Evolutionary conservation across 2,113 vertebrate species (phyloP).

Genomic region (Phrynocephalus versicolor): DNA sequence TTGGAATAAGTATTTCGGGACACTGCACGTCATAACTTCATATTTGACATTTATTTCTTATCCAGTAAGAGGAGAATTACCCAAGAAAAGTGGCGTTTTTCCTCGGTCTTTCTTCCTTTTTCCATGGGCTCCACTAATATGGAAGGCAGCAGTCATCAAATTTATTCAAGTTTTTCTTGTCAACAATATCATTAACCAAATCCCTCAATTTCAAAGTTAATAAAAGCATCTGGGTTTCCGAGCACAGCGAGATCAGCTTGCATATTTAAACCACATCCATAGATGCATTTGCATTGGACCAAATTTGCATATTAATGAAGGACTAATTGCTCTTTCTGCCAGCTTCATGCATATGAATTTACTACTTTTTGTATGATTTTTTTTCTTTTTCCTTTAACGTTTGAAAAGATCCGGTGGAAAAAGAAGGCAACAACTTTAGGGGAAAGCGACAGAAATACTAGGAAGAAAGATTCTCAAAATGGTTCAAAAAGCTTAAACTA

Average conservation of each 20-base stretch:
- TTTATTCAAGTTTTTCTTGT: conserved; percentile 75
- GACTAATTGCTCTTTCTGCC: conserved; percentile 78
- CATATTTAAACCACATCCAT: conserved; percentile 70
- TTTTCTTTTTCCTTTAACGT: conserved; percentile 51
- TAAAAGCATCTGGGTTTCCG: conserved; percentile 77
- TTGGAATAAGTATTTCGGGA: conserved; percentile 61
- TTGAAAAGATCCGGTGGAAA: conserved; percentile 59
- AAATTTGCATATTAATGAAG: conserved; percentile 81
- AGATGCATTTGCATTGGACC: conserved; percentile 74
- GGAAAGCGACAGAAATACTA: conserved; percentile 53
- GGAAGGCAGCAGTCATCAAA: conserved; percentile 73
- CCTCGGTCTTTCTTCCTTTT: conserved; percentile 55
- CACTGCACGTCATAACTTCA: conserved; percentile 66
- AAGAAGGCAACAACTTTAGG: conserved; percentile 58
- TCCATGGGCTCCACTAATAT: conserved; percentile 64
- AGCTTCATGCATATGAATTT: conserved; percentile 79
- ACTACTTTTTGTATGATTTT: conserved; percentile 71
- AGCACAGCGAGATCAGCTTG: conserved; percentile 71
- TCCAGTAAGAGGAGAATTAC: conserved; percentile 67
- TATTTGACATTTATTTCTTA: conserved; percentile 67
- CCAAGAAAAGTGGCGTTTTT: conserved; percentile 68
- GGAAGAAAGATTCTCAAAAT: conserved; percentile 63
- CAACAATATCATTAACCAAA: conserved; percentile 76
- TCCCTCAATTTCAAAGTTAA: conserved; percentile 78
- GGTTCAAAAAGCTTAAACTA: conserved; percentile 50